A percentile compares a stretch with the other conserved stretches of the same genome.
Conservation (phyloP, 2,888 invertebrate species). For the Apotomis betuletana region DNA sequence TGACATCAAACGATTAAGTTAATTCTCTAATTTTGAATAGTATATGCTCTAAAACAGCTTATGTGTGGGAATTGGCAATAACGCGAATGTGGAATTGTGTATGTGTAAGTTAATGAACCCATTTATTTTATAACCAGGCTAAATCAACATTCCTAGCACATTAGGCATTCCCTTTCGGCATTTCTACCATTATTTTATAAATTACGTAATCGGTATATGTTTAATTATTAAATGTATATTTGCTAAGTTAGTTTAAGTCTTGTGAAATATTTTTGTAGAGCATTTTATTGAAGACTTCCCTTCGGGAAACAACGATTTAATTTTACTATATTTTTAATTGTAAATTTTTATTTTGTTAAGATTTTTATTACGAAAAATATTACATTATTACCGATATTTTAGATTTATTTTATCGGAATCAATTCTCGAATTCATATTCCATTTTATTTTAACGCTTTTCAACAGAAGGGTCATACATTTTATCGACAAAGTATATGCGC, state of each 20-base stretch:
- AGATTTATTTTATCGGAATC: conserved; percentile 47
- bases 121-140: conserved; percentile 42
- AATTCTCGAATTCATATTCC: conserved; percentile 44
- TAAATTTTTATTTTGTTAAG: conserved; percentile 79
- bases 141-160: conserved; percentile 53
- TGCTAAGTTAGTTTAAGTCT: conserved; percentile 57
- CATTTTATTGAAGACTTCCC: conserved; percentile 68
- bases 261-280: conserved; percentile 73
- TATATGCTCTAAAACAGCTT: conserved; percentile 45
- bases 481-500: conserved; percentile 50
- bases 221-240: conserved; percentile 65
- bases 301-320: conserved; percentile 75
- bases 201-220: conserved; percentile 32
- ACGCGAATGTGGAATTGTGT: conserved; percentile 63
- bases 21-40: conserved; percentile 21
- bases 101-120: conserved; percentile 49
- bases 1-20: conserved; percentile 8
- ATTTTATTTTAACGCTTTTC: conserved; percentile 35
- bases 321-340: conserved; percentile 69
- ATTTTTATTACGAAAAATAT: conserved; percentile 50
- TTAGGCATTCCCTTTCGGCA: conserved; percentile 58
- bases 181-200: conserved; percentile 40
- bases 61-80: conserved; percentile 66
- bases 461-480: conserved; percentile 13
- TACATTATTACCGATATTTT: conserved; percentile 48